Base-by-base conservation (phyloP, 2,113 vertebrate genomes). In the Cololabis saira region DNA sequence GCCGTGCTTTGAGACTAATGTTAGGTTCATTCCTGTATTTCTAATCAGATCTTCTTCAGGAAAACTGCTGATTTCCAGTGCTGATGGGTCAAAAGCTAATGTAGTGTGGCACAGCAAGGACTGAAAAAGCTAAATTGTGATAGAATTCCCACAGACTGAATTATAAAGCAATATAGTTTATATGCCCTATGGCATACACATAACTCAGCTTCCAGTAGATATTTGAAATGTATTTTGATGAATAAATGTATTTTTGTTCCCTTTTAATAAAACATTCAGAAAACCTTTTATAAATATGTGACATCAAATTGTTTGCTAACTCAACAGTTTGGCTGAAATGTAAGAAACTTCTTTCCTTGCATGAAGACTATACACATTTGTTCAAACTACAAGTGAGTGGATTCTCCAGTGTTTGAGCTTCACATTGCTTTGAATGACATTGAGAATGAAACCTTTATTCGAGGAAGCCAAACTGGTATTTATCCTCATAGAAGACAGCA, bases 401-500 rank as follows among this genome's bases (percentile, higher is more conserved):
- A 58, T 44, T 64, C 33, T 45, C 60, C 60, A 49, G 33, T 37
- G 33, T 37, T 37, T 37, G 5, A 42, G 42, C 10, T 61, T 69
- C 42, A 56, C 13, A 42, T 47, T 50, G 16, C 49, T 57, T 47
- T 15, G 54, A 57, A 55, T 43, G n/a, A 54, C 49, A 62, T 21
- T 55, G 27, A 58, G 33, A 37, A 37, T 11, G 6, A 37, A 37
- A 11, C 6, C 33, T 37, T 37, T 4, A 37, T 37, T 37, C 6
- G 10, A 37, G 33, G 70, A 71, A 66, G 58, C 64, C 42, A 79
- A 81, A 71, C 18, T 74, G 51, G 48, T 73, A 63, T 80, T 73
- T 50, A 73, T 82, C 56, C 52, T 52, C 59, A 58, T 54, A 67
- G 62, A 66, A 74, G 43, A 16, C 16, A 44, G 4, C 61, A 7